Evolutionary conservation across 2,888 invertebrate species (phyloP), one percentile per base, ranked within the genome.

Genomic region (Hydropsyche betteni): DNA sequence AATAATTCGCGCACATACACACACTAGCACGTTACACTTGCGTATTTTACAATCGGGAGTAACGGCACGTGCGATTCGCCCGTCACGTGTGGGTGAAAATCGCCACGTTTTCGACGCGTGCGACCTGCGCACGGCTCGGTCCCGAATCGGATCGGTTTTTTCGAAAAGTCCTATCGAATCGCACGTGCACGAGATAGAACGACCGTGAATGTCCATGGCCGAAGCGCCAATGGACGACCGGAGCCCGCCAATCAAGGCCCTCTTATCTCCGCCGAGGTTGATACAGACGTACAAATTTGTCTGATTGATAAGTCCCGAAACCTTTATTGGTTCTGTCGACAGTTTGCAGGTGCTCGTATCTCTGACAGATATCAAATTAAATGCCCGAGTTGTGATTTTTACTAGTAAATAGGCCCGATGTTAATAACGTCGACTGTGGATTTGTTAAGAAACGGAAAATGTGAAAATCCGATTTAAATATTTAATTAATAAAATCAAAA

Each of bases 201-300:
- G 70, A 53, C 70, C 70, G 70, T 70, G 70, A 70, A 53, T 16
- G 38, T 70, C 70, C 70, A 70, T 34, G 53, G 52, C 24, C 53
- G 51, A 53, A 53, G 52, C 38, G 51, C 16, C 52, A 70, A 70
- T 70, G 44, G 52, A 52, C 34, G 14, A 51, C 69, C 69, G 69
- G 70, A 53, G 70, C 70, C 53, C 34, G 16, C 69, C 50, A 70
- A 70, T 70, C 70, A 69, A 69, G 69, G 69, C 44, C 10, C 44
- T 44, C 44, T 44, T 44, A 44, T 44, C 44, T 44, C 7, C 44
- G 44, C 6, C 16, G 16, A 55, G n/a, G 16, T 55, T 55, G n/a
- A 55, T 55, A 55, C n/a, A 55, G 1, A 14, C 4, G 55, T 55
- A 55, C 12, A 55, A 10, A 55, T 53, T 7, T 14, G 5, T 55